Percentiles rank a stretch among this genome's conserved stretches.
Conservation (phyloP, 2,113 vertebrate genomes). For the Alectura lathami region DNA sequence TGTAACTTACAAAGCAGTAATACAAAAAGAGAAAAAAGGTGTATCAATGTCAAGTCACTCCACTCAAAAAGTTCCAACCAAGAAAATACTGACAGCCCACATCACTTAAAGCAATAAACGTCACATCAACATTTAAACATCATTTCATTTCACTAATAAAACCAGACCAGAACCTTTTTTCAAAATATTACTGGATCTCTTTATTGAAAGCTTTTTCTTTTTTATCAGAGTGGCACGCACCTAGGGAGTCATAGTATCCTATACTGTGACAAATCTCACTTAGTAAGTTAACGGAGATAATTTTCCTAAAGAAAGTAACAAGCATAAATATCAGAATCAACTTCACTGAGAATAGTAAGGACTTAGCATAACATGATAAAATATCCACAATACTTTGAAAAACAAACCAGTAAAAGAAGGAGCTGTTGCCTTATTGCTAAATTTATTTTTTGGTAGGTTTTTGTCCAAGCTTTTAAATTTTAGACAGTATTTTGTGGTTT, state of each 20-base stretch:
- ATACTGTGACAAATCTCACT: constrained; percentile 2
- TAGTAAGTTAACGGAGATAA: neutral
- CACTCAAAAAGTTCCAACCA: neutral
- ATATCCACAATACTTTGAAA: constrained; percentile 31
- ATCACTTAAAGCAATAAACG: constrained; percentile 23
- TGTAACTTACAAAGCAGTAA: neutral
- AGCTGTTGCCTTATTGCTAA: constrained; percentile 55
- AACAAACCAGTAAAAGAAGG: constrained; percentile 52
- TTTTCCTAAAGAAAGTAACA: constrained; percentile 34
- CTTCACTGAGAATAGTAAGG: neutral
- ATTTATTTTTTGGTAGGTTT: constrained; percentile 23
- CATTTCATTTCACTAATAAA: constrained; percentile 10
- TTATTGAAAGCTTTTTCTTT: constrained; percentile 4
- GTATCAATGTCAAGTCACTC: constrained; percentile 5
- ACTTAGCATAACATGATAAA: constrained; percentile 21
- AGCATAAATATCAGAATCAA: constrained; percentile 48
- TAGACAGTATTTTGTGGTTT: constrained; percentile 72
- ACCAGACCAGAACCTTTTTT: neutral
- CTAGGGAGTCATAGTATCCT: neutral
- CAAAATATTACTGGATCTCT: neutral
- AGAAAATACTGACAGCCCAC: constrained; percentile 36
- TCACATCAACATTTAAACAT: constrained; percentile 42
- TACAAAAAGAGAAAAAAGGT: neutral
- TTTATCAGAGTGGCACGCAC: constrained; percentile 11
- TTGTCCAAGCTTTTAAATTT: constrained; percentile 15